Percentiles rank a stretch among this genome's conserved stretches.
phyloP scores from a whole-genome alignment of 1,140 invertebrate species.

The Agrypnia vestita region DNA sequence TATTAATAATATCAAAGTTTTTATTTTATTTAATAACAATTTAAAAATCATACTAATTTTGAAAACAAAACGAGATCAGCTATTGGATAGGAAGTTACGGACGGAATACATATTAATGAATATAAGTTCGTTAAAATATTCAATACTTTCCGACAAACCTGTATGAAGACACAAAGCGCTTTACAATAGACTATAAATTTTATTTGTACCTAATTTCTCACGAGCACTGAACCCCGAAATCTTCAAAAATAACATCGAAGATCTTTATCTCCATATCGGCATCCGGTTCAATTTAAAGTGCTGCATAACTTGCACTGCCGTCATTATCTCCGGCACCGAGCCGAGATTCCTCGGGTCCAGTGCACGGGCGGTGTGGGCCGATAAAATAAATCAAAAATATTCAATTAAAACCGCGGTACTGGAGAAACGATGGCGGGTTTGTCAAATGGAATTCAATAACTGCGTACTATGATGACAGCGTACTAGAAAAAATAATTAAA shows the following conservation, averaged over 20 bases:
- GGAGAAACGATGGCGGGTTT: neutral
- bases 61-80: too few relatives aligned
- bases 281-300: constrained; percentile 34
- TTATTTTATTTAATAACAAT: too few relatives aligned
- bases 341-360: neutral
- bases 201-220: neutral
- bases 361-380: constrained; percentile 2
- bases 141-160: neutral
- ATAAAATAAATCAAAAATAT: constrained; percentile 33
- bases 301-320: neutral
- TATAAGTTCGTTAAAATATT: too few relatives aligned
- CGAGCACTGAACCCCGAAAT: neutral
- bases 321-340: neutral
- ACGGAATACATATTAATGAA: too few relatives aligned
- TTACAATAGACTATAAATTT: constrained; percentile 1
- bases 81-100: too few relatives aligned
- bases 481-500: too few relatives aligned
- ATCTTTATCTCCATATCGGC: constrained; percentile 16
- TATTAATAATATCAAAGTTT: too few relatives aligned
- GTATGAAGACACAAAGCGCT: neutral
- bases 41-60: too few relatives aligned
- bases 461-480: too few relatives aligned
- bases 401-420: constrained; percentile 9
- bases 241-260: neutral
- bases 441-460: neutral